These are phyloP conservation scores for Caenorhabditis sp. DNA, from an alignment of 2,888 invertebrate genomes.

Conservation along the genomic window DNA sequence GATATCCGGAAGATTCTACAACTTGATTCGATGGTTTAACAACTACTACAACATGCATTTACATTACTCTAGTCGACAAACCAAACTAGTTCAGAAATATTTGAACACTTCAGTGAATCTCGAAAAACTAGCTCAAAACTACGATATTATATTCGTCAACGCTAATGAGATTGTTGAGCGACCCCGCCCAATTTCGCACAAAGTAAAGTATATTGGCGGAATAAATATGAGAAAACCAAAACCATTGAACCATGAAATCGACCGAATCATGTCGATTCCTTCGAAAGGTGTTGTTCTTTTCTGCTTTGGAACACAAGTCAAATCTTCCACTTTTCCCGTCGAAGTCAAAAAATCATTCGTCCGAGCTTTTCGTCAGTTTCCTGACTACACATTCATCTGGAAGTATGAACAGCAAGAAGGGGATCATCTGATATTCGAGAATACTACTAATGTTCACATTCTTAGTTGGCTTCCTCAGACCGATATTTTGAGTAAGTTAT, in stretches of 20 bases:
- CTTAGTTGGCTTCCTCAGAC: slow-evolving; percentile 57
- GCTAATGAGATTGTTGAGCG: slow-evolving; percentile 57
- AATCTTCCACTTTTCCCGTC: slow-evolving; percentile 16
- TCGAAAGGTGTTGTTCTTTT: slow-evolving; percentile 47
- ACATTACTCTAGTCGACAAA: slow-evolving; percentile 6
- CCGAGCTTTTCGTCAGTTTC: slow-evolving; percentile 49
- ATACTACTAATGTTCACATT: slow-evolving; percentile 41
- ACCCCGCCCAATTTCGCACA: slow-evolving; percentile 43
- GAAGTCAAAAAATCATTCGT: slow-evolving; percentile 37
- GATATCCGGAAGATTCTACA: slow-evolving; percentile 11
- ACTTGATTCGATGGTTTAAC: slow-evolving; percentile 27
- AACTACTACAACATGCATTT: slow-evolving; percentile 23
- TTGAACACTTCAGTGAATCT: slow-evolving; percentile 5
- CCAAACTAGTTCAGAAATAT: slow-evolving; percentile 8
- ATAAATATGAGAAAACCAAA: slow-evolving; percentile 37
- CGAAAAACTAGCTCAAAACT: neutral
- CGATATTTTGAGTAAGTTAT: slow-evolving; percentile 49
- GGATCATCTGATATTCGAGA: slow-evolving; percentile 32
- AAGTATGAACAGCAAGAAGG: slow-evolving; percentile 43
- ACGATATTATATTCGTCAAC: slow-evolving; percentile 49
- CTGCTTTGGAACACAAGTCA: slow-evolving; percentile 54
- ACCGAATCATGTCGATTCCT: slow-evolving; percentile 15
- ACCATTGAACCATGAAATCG: slow-evolving; percentile 16
- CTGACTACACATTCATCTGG: slow-evolving; percentile 53
- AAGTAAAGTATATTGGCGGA: slow-evolving; percentile 59